Evolutionary conservation across 2,797 vertebrate species (phyloP).

Genomic region (Hafferia zeledoni): DNA sequence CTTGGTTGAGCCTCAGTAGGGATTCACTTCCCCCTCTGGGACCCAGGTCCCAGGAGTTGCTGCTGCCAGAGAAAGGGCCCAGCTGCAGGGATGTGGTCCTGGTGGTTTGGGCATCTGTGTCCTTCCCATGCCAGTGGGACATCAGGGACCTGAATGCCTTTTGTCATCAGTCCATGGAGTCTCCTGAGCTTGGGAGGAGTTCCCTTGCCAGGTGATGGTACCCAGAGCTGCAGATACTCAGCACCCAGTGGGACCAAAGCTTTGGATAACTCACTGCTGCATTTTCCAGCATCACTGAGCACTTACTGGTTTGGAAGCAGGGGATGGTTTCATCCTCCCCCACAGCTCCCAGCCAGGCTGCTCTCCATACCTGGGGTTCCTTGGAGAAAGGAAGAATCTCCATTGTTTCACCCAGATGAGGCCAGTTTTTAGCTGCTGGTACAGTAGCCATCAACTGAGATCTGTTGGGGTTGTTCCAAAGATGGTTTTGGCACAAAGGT

Average conservation of each 20-base stretch:
- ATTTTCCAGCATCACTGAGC: background rate
- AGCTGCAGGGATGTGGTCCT: background rate
- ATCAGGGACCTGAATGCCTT: accelerated
- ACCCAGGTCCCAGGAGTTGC: accelerated
- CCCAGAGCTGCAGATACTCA: background rate
- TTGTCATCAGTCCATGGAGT: accelerated
- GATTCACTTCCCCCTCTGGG: background rate
- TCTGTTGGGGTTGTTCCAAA: constrained; percentile 5
- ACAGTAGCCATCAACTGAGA: background rate
- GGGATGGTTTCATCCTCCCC: background rate
- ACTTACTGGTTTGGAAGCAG: background rate
- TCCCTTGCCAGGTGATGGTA: background rate
- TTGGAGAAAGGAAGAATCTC: background rate
- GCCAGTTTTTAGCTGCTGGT: background rate
- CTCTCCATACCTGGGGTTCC: background rate
- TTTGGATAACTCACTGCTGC: background rate
- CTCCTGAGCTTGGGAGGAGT: background rate
- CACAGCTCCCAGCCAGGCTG: background rate
- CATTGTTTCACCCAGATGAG: background rate
- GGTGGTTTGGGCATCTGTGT: background rate
- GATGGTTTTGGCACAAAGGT: constrained; percentile 10
- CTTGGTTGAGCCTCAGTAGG: background rate
- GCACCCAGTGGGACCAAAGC: background rate
- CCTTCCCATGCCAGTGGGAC: background rate
- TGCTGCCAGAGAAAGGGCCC: background rate